Conservation (phyloP, 2,113 vertebrate species). For the Megalops atlanticus region DNA sequence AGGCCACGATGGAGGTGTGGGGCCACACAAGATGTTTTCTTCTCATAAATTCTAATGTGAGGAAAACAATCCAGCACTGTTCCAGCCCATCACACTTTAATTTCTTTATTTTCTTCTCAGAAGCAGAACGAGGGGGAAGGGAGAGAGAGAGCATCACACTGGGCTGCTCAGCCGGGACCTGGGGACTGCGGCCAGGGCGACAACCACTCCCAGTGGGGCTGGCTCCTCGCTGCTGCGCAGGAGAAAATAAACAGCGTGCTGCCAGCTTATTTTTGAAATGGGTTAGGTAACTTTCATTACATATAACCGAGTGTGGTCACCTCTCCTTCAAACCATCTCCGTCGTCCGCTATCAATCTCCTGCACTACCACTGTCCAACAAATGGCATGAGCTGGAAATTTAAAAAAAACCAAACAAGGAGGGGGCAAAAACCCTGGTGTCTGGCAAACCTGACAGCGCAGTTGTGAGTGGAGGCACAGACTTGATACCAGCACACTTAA, state of each 20-base stretch:
- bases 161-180: constrained; percentile 35
- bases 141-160: constrained; percentile 52
- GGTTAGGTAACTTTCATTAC: constrained; percentile 64
- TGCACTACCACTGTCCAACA: constrained; percentile 53
- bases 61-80: constrained; percentile 59
- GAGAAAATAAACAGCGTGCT: constrained; percentile 69
- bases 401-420: constrained; percentile 63
- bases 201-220: constrained; percentile 49
- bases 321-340: constrained; percentile 19
- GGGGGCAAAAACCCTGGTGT: constrained; percentile 34
- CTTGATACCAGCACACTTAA: neutral
- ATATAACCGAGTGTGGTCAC: constrained; percentile 46
- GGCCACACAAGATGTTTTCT: constrained; percentile 75
- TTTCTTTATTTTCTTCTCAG: constrained; percentile 50
- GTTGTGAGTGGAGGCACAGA: neutral
- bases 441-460: constrained; percentile 51
- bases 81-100: constrained; percentile 55
- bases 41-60: constrained; percentile 71
- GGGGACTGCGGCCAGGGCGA: neutral
- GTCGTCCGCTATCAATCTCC: constrained; percentile 41
- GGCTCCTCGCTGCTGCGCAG: constrained; percentile 52
- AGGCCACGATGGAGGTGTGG: constrained; percentile 13
- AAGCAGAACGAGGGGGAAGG: constrained; percentile 34
- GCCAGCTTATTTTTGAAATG: constrained; percentile 63
- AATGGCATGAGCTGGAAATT: constrained; percentile 46